Evolutionary conservation across 2,113 vertebrate species (phyloP).

Genomic region (Hemicordylus capensis): DNA sequence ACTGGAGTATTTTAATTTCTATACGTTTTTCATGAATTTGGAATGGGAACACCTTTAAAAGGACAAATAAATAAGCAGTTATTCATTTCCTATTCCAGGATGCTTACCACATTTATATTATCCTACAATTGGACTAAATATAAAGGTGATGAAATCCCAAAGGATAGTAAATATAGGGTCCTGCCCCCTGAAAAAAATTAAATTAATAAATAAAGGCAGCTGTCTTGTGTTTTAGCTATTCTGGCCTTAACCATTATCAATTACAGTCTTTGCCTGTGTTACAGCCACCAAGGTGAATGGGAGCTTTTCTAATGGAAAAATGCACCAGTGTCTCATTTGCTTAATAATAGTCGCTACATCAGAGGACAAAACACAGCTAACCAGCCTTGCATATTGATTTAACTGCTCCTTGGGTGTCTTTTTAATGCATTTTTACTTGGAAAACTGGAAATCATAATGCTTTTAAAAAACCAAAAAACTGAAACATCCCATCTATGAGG

Average conservation of each 20-base stretch:
- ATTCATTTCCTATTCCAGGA: rapidly evolving
- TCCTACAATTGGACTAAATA: neutral
- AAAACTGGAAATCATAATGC: slow-evolving; percentile 24
- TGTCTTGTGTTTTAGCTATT: slow-evolving; percentile 38
- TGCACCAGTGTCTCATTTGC: slow-evolving; percentile 45
- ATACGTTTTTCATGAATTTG: neutral
- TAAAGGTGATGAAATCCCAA: slow-evolving; percentile 8
- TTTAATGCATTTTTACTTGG: slow-evolving; percentile 11
- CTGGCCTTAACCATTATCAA: slow-evolving; percentile 31
- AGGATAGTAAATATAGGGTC: neutral
- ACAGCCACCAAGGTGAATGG: slow-evolving; percentile 42
- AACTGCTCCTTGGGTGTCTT: neutral
- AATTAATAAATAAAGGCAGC: neutral
- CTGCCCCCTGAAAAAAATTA: slow-evolving; percentile 9
- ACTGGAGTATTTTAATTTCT: neutral
- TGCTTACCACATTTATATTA: slow-evolving; percentile 2
- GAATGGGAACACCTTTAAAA: neutral
- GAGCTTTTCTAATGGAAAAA: slow-evolving; percentile 52
- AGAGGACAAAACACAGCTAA: slow-evolving; percentile 36
- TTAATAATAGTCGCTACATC: slow-evolving; percentile 38
- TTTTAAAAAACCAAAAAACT: neutral
- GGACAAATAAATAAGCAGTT: neutral
- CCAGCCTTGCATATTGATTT: slow-evolving; percentile 19
- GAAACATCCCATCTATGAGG: slow-evolving; percentile 32
- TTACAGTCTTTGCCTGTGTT: slow-evolving; percentile 53